Evolutionary conservation across 64 coral and sea anemone species (phyloP), one percentile per base, ranked within the genome.

Genomic region (Dendrophyllia cribrosa): DNA sequence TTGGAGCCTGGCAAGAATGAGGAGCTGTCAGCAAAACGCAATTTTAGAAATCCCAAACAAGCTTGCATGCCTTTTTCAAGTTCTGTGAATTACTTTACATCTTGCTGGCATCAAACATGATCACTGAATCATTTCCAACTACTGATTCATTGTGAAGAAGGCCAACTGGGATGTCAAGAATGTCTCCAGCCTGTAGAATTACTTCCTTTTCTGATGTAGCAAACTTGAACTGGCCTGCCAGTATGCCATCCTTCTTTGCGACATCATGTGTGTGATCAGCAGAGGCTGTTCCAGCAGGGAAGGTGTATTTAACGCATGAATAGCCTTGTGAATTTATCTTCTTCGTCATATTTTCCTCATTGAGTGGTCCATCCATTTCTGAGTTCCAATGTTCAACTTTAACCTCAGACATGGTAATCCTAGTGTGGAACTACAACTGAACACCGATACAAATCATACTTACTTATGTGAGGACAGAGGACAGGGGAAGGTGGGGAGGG

Each of bases 71-170:
- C 34, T 34, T 34, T 34, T 34, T 34, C 34, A 34, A 34, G 34
- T 34, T 34, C 34, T 34, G 34, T 34, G 34, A 34, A 34, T 34
- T 34, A 56, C 53, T 56, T 74, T 51, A 74, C 53, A 9, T 72
- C 52, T 76, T 92, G 72, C 82, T 86, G 3, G 82, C 78, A 64
- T 92, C 91, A 77, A 92, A 92, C 67, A 92, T 88, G 72, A 92
- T 66, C 61, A 65, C 91, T 51, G 80, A 70, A 9, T 87, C 64
- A 23, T 21, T 66, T 19, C 82, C 83, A 87, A 92, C 43, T 17
- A 76, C 91, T 6, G 91, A 77, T 65, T 82, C 91, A 76, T 68
- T 92, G 58, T 92, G 91, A 16, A 53, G 44, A 9, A 92, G 66
- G 52, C 83, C 73, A 15, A 14, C 20, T 20, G 91, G 91, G 25